Conservation (phyloP, 1,140 invertebrate species). For the Apocrypta bakeri region DNA sequence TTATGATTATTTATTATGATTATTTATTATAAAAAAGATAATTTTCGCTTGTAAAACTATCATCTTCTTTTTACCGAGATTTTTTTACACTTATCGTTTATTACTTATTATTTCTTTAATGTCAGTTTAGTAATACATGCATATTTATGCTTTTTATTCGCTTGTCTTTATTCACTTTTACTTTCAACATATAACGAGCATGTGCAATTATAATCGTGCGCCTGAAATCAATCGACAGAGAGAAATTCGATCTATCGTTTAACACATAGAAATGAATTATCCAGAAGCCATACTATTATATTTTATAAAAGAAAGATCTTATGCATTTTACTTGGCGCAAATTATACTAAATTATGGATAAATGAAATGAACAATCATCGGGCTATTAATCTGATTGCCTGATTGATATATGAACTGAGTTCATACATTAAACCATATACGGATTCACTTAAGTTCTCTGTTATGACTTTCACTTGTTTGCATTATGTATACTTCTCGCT, state of each 20-base stretch:
- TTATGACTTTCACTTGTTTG: neutral
- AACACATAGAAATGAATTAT: slow-evolving; percentile 20
- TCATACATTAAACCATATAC: no score
- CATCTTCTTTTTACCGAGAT: slow-evolving; percentile 14
- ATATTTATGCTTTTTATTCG: neutral
- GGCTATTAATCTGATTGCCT: slow-evolving; percentile 9
- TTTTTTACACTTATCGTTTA: slow-evolving; percentile 15
- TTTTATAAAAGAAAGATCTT: slow-evolving; percentile 28
- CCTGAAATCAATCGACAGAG: no score
- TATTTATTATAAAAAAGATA: neutral
- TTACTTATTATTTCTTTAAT: no score
- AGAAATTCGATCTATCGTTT: neutral
- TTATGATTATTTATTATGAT: slow-evolving; percentile 32
- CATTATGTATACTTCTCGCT: neutral
- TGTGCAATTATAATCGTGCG: no score
- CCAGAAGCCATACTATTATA: neutral
- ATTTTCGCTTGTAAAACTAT: slow-evolving; percentile 1
- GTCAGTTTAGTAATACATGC: neutral
- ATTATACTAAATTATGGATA: slow-evolving; percentile 38
- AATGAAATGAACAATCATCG: slow-evolving; percentile 34
- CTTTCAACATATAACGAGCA: no score
- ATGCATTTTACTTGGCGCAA: slow-evolving; percentile 42
- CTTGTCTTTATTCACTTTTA: neutral
- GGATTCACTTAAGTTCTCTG: no score
- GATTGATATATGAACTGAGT: slow-evolving; percentile 18